phyloP scores from a whole-genome alignment of 2,113 vertebrate genomes.

The Phrynocephalus versicolor region DNA sequence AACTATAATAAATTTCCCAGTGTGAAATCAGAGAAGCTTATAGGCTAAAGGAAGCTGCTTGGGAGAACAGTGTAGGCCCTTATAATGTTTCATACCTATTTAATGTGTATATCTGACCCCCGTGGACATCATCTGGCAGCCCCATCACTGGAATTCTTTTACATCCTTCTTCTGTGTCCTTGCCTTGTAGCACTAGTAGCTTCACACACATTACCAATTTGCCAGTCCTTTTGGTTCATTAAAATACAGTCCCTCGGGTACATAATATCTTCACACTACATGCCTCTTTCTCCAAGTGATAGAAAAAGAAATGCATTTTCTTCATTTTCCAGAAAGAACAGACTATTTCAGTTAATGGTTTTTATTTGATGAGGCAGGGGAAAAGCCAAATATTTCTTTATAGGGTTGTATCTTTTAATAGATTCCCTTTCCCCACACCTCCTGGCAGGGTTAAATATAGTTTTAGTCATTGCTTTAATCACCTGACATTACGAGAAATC shows the following conservation, averaged over 20 bases:
- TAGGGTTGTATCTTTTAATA: not conserved
- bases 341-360: slow-evolving; percentile 36
- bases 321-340: not conserved
- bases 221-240: slow-evolving; percentile 31
- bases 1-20: slow-evolving; percentile 6
- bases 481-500: not conserved
- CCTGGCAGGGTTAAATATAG: slow-evolving; percentile 28
- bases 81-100: not conserved
- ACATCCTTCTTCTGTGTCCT: not conserved
- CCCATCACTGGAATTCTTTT: not conserved
- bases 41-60: slow-evolving; percentile 7
- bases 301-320: not conserved
- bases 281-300: slow-evolving; percentile 16
- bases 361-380: slow-evolving; percentile 17
- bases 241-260: not conserved
- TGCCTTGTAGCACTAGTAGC: slow-evolving; percentile 10
- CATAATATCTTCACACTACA: not conserved
- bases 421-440: not conserved
- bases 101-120: not conserved
- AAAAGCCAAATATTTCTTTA: not conserved
- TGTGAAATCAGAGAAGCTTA: slow-evolving; percentile 16
- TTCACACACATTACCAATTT: not conserved
- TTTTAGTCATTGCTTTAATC: slow-evolving; percentile 1
- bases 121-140: fast-evolving
- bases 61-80: not conserved